Conservation (phyloP, 2,888 invertebrate species). For the Chrysomela aeneicollis region DNA sequence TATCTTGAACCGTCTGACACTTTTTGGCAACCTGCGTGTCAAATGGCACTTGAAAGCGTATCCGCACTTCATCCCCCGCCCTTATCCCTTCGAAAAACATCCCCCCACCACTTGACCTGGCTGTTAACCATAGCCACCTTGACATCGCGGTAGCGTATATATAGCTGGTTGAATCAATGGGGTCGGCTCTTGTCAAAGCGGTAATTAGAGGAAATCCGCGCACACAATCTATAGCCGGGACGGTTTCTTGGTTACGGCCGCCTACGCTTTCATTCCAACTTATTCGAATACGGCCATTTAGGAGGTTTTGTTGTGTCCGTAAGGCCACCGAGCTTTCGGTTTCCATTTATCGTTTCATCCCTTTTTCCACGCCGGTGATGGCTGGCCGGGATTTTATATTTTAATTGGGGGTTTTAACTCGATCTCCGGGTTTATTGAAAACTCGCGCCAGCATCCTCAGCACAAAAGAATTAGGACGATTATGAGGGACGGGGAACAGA, state of each 20-base stretch:
- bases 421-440: conserved; percentile 1
- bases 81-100: no score
- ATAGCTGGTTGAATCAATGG: conserved; percentile 44
- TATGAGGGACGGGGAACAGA: no score
- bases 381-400: conserved; percentile 13
- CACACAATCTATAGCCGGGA: conserved; percentile 38
- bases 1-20: no score
- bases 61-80: no score
- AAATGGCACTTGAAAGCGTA: no score
- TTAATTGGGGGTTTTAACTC: conserved; percentile 31
- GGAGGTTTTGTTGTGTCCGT: conserved; percentile 19
- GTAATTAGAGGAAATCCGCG: conserved; percentile 49
- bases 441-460: no score
- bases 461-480: no score
- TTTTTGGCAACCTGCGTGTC: no score
- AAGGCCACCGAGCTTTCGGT: conserved; percentile 21
- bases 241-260: conserved; percentile 42
- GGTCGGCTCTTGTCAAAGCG: conserved; percentile 45
- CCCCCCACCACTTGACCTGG: no score
- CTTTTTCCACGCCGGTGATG: conserved; percentile 19
- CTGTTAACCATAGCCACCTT: no score
- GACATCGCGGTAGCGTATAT: conserved; percentile 38
- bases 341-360: conserved; percentile 29
- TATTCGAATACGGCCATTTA: conserved; percentile 35
- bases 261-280: no score